Evolutionary conservation across 2,888 invertebrate species (phyloP).

Genomic region (Tenthredo notha): DNA sequence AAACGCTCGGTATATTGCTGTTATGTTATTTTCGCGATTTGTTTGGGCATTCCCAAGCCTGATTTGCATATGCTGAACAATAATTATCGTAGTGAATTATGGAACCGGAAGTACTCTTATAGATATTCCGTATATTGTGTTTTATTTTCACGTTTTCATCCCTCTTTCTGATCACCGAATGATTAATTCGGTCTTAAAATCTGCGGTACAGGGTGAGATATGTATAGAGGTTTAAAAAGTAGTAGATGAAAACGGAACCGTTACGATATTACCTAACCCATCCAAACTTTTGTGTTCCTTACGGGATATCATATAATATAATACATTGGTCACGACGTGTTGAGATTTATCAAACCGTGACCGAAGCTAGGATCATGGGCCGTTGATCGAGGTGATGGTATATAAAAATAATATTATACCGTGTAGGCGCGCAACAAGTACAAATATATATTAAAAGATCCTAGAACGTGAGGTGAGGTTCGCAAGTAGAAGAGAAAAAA

Average conservation of each 20-base stretch:
- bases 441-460: background rate
- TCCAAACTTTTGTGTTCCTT: background rate
- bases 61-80: no score
- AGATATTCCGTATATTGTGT: background rate
- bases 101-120: background rate
- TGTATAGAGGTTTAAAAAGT: background rate
- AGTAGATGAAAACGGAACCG: background rate
- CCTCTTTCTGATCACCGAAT: background rate
- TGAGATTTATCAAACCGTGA: constrained; percentile 1
- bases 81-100: no score
- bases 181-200: background rate
- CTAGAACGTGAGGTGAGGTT: background rate
- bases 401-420: background rate
- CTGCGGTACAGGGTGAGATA: background rate
- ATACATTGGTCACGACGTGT: background rate
- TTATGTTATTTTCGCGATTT: no score
- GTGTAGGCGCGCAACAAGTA: background rate
- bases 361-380: background rate
- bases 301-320: background rate
- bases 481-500: background rate
- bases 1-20: no score
- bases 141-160: background rate
- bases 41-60: no score
- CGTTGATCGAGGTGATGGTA: background rate
- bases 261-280: background rate